These are phyloP conservation scores for Horisme vitalbata DNA, from an alignment of 2,888 invertebrate genomes.

Conservation along the genomic window DNA sequence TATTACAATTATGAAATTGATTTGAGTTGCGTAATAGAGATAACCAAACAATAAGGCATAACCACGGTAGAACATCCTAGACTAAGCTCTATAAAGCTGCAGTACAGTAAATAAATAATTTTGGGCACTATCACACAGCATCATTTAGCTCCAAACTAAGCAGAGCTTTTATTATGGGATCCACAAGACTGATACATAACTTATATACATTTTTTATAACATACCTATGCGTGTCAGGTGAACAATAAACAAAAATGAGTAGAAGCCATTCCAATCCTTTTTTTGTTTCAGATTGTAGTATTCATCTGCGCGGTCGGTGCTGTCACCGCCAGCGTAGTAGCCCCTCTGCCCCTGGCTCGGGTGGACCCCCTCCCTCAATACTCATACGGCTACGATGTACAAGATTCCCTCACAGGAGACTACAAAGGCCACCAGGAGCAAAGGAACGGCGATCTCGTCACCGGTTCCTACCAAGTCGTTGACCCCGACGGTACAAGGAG, in stretches of 20 bases:
- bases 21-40: slow-evolving; percentile 11
- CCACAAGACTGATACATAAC: too few species aligned
- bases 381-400: slow-evolving; percentile 82
- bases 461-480: slow-evolving; percentile 80
- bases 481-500: slow-evolving; percentile 83
- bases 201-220: too few species aligned
- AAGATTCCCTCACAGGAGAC: slow-evolving; percentile 83
- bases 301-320: slow-evolving; percentile 69
- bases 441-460: slow-evolving; percentile 81
- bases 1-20: slow-evolving; percentile 18
- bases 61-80: too few species aligned
- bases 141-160: too few species aligned
- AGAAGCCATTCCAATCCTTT: too few species aligned
- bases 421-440: slow-evolving; percentile 82
- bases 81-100: not conserved
- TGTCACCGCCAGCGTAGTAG: slow-evolving; percentile 63
- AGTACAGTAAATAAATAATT: not conserved
- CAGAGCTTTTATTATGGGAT: too few species aligned
- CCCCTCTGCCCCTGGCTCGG: slow-evolving; percentile 62
- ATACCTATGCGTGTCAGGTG: too few species aligned
- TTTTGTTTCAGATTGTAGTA: slow-evolving; percentile 78
- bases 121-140: too few species aligned
- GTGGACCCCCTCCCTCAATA: slow-evolving; percentile 78
- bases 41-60: not conserved
- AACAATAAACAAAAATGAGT: too few species aligned